A percentile compares a stretch with the other conserved stretches of the same genome.
phyloP scores from a whole-genome alignment of 2,888 invertebrate species.

The Lasiommata megera region DNA sequence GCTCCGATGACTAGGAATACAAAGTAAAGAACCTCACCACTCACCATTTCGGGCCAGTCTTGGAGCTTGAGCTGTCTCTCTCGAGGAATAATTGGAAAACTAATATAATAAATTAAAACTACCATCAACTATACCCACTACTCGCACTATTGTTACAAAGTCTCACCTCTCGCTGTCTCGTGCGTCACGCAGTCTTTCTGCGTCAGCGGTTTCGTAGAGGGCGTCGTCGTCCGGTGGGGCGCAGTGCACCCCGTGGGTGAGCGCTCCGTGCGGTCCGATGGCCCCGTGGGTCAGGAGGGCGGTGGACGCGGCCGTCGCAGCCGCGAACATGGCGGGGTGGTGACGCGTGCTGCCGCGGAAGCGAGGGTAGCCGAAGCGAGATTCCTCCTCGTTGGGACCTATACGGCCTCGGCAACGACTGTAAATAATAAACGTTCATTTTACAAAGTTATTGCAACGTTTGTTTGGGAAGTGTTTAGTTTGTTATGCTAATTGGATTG shows the following conservation, averaged over 20 bases:
- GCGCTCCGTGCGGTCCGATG: slow-evolving; percentile 64
- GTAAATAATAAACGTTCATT: no score
- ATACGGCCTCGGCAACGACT: slow-evolving; percentile 78
- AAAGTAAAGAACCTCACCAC: no score
- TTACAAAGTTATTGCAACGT: no score
- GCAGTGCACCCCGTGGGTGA: slow-evolving; percentile 56
- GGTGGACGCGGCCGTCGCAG: slow-evolving; percentile 42
- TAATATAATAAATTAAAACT: no score
- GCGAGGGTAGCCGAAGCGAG: slow-evolving; percentile 88
- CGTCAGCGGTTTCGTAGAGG: slow-evolving; percentile 92
- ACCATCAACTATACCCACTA: no score
- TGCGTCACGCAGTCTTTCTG: slow-evolving; percentile 87
- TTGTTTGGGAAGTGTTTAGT: no score
- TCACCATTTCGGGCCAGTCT: no score
- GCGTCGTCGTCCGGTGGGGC: slow-evolving; percentile 87
- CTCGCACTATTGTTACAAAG: not conserved
- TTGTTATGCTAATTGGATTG: no score
- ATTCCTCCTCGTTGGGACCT: slow-evolving; percentile 82
- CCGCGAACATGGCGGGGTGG: slow-evolving; percentile 64
- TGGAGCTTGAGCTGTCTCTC: no score
- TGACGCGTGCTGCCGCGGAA: slow-evolving; percentile 74
- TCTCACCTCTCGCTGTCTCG: slow-evolving; percentile 94
- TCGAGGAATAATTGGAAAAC: no score
- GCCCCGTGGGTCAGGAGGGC: slow-evolving; percentile 68
- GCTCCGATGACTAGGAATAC: no score